Evolutionary conservation across 2,888 invertebrate species (phyloP).

Genomic region (Camponotus fellah): DNA sequence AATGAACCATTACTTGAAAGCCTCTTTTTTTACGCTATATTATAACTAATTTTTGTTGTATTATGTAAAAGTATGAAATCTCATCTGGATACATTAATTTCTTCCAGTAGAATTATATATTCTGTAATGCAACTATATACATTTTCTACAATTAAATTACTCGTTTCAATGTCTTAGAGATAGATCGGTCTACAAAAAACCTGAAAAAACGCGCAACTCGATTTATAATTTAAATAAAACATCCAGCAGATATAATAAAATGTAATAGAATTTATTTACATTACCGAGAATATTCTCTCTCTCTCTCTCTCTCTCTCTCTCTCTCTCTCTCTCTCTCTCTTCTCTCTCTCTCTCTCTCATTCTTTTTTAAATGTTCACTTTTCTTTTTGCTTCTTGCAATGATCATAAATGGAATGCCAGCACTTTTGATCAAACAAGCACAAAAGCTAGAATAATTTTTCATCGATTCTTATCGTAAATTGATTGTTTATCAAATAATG

Average conservation of each 20-base stretch:
- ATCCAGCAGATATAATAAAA: slow-evolving; percentile 68
- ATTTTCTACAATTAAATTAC: neutral
- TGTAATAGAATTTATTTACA: slow-evolving; percentile 78
- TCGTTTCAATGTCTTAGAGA: slow-evolving; percentile 48
- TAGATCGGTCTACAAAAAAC: slow-evolving; percentile 51
- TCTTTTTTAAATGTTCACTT: neutral
- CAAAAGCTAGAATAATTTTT: slow-evolving; percentile 13
- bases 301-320: too few relatives aligned
- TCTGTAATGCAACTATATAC: neutral
- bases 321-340: too few relatives aligned
- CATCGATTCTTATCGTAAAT: slow-evolving; percentile 39
- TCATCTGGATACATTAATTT: neutral
- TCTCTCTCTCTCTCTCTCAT: slow-evolving; percentile 8
- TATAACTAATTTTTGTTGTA: neutral
- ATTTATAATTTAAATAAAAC: slow-evolving; percentile 78
- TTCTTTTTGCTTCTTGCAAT: slow-evolving; percentile 4
- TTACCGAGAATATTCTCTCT: slow-evolving; percentile 15
- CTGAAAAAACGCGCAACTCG: slow-evolving; percentile 66
- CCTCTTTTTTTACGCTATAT: neutral
- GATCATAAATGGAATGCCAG: slow-evolving; percentile 30
- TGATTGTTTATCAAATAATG: neutral
- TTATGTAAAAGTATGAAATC: neutral
- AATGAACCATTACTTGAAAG: neutral
- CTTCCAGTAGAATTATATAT: neutral
- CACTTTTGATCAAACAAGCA: slow-evolving; percentile 16